Percentiles rank a stretch among this genome's conserved stretches.
phyloP scores from a whole-genome alignment of 2,888 invertebrate species.

The Atrina japonica region DNA sequence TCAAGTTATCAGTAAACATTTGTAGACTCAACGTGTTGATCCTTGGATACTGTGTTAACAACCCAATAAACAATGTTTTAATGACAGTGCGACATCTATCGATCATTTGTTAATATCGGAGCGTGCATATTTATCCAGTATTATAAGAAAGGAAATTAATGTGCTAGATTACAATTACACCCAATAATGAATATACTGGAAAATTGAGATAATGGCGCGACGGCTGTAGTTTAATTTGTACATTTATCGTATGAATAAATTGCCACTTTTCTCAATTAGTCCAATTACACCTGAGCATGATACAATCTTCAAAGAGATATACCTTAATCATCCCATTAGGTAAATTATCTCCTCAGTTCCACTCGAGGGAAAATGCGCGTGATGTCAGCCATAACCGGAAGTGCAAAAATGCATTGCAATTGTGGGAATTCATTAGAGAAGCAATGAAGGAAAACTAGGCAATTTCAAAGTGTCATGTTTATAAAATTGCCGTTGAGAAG shows the following conservation, averaged over 20 bases:
- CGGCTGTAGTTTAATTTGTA: slow-evolving; percentile 46
- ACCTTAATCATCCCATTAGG: slow-evolving; percentile 49
- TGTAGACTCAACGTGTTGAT: slow-evolving; percentile 16
- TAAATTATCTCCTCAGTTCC: slow-evolving; percentile 46
- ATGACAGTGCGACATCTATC: slow-evolving; percentile 22
- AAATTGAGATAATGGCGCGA: slow-evolving; percentile 44
- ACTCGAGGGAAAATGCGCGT: slow-evolving; percentile 47
- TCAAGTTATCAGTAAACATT: background rate
- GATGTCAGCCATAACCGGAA: slow-evolving; percentile 46
- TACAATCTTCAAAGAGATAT: slow-evolving; percentile 42
- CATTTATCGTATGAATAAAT: slow-evolving; percentile 46
- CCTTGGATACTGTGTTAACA: slow-evolving; percentile 20
- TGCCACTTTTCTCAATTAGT: slow-evolving; percentile 49
- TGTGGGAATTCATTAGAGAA: slow-evolving; percentile 39
- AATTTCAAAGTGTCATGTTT: too few species aligned
- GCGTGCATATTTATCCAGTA: slow-evolving; percentile 16
- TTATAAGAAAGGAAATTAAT: slow-evolving; percentile 46
- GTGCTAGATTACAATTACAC: slow-evolving; percentile 31
- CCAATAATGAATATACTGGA: slow-evolving; percentile 26
- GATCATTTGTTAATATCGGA: slow-evolving; percentile 19
- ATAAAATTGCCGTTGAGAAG: too few species aligned
- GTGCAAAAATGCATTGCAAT: slow-evolving; percentile 41
- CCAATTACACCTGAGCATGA: slow-evolving; percentile 43
- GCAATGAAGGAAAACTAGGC: slow-evolving; percentile 7
- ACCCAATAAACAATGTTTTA: slow-evolving; percentile 22